Conservation (phyloP, 2,888 invertebrate genomes). For the Dendrolimus houi region DNA sequence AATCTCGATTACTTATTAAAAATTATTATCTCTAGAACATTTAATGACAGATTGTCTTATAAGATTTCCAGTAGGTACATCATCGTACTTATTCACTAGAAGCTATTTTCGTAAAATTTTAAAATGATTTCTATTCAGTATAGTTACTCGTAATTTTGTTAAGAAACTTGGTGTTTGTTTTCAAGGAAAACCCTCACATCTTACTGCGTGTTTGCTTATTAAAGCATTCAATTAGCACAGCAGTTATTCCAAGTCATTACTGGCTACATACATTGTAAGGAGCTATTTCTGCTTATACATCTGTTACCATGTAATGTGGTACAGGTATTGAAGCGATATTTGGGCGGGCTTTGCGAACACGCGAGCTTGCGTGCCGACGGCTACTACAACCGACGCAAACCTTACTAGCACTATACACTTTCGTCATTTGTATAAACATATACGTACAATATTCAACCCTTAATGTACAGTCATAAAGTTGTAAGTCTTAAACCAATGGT, state of each 20-base stretch:
- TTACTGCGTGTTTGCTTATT: slow-evolving; percentile 2
- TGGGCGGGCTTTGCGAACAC: slow-evolving; percentile 42
- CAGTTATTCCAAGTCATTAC: slow-evolving; percentile 4
- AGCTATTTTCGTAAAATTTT: no score
- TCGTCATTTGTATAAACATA: slow-evolving; percentile 38
- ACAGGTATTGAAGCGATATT: slow-evolving; percentile 29
- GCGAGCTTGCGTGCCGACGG: slow-evolving; percentile 64
- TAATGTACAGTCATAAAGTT: background rate
- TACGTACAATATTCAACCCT: background rate
- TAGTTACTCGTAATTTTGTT: no score
- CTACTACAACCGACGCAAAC: slow-evolving; percentile 34
- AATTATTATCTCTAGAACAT: no score
- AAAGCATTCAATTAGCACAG: slow-evolving; percentile 9
- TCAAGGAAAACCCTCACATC: background rate
- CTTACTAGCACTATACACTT: slow-evolving; percentile 39
- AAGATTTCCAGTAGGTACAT: no score
- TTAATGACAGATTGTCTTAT: no score
- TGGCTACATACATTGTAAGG: slow-evolving; percentile 22
- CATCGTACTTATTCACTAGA: no score
- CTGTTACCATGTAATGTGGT: slow-evolving; percentile 24
- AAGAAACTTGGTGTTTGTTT: no score
- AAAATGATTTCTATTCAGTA: background rate
- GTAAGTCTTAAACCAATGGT: slow-evolving; percentile 1
- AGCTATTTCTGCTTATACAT: slow-evolving; percentile 18
- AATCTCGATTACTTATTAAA: no score